These are phyloP conservation scores for Ephialtes manifestator DNA, from an alignment of 2,888 invertebrate species.

Conservation along the genomic window DNA sequence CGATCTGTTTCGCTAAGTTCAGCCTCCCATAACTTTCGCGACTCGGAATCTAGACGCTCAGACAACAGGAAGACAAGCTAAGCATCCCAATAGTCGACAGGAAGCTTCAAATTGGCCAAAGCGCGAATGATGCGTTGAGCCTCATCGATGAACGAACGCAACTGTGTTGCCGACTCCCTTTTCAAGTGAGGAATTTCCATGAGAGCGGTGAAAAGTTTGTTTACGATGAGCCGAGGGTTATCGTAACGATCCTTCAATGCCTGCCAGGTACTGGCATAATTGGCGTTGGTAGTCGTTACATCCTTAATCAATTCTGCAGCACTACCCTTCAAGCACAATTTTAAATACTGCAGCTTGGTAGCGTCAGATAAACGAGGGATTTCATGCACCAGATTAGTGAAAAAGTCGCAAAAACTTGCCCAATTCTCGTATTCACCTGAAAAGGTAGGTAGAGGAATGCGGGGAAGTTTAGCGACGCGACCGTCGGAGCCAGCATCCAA, in stretches of 20 bases:
- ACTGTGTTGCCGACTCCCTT: slow-evolving; percentile 1
- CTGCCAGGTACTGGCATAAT: background rate
- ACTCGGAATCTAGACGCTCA: background rate
- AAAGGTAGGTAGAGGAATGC: too few species aligned
- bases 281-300: background rate
- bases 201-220: background rate
- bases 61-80: background rate
- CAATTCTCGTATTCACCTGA: too few species aligned
- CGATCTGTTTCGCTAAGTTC: background rate
- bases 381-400: background rate
- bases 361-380: background rate
- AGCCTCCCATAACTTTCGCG: background rate
- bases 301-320: background rate
- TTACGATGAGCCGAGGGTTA: background rate
- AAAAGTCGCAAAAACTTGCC: background rate
- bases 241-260: background rate
- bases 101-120: background rate
- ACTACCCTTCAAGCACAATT: background rate
- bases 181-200: slow-evolving; percentile 1
- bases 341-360: background rate
- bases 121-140: background rate
- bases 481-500: background rate
- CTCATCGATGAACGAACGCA: background rate
- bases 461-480: background rate
- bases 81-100: background rate